Evolutionary conservation across 2,113 vertebrate genomes (phyloP).

Genomic region (Myrmophylax atrothorax): DNA sequence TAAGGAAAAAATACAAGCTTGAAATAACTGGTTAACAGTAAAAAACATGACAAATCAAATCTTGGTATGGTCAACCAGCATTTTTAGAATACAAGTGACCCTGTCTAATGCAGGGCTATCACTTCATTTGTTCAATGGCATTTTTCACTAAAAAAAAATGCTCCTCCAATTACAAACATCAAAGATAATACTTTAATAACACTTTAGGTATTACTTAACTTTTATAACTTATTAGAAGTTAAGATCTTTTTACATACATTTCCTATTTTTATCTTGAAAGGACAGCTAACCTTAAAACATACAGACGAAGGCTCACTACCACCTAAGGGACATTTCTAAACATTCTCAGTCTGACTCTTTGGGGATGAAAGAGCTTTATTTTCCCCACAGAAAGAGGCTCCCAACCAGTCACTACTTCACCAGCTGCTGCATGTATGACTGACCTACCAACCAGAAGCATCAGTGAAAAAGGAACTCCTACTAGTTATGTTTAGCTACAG

Average conservation of each 20-base stretch:
- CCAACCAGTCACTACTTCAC: background rate
- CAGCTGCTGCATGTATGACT: fast-evolving
- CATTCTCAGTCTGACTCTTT: background rate
- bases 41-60: background rate
- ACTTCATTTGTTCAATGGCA: background rate
- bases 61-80: background rate
- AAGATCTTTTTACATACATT: background rate
- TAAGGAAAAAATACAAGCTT: background rate
- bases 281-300: background rate
- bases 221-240: background rate
- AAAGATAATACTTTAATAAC: background rate
- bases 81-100: background rate
- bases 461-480: background rate
- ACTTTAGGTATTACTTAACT: background rate
- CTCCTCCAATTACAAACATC: background rate
- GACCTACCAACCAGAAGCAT: background rate
- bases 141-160: background rate
- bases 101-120: background rate
- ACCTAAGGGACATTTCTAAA: background rate
- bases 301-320: background rate
- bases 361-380: background rate
- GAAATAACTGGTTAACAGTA: background rate
- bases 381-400: background rate
- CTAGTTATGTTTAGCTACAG: background rate
- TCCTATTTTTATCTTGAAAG: background rate